These are phyloP conservation scores for Drosophila tanythrix DNA, from an alignment of 2,888 invertebrate species.

Conservation along the genomic window DNA sequence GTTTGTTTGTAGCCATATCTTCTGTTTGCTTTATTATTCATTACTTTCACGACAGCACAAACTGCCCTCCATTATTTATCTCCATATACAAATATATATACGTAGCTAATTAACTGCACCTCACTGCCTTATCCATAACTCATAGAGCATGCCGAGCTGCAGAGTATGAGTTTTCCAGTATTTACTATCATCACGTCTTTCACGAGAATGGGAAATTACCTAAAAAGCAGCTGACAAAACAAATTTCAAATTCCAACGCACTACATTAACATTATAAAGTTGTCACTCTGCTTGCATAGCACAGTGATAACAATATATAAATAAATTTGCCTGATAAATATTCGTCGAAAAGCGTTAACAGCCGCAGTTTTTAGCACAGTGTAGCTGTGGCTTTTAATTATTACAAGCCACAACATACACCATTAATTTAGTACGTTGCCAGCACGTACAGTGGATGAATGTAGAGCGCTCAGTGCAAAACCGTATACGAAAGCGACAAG, in stretches of 20 bases:
- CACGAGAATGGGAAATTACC: not conserved
- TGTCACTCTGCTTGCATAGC: slow-evolving; percentile 4
- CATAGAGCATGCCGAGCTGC: not conserved
- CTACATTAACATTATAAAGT: slow-evolving; percentile 9
- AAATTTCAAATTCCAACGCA: slow-evolving; percentile 1
- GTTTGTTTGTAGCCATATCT: not conserved
- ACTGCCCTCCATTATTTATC: not conserved
- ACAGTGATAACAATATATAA: not conserved
- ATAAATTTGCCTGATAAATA: not conserved
- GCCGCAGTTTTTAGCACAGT: not conserved
- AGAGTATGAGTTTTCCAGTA: not conserved
- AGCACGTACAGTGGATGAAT: slow-evolving; percentile 38
- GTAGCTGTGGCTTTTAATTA: not conserved
- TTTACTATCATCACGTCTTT: slow-evolving; percentile 26
- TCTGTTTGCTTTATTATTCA: not conserved
- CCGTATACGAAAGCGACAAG: not conserved
- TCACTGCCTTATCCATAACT: not conserved
- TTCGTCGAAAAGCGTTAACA: not conserved
- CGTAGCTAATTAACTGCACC: not conserved
- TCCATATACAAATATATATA: not conserved
- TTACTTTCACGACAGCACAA: not conserved
- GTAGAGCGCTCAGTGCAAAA: slow-evolving; percentile 41
- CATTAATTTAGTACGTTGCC: slow-evolving; percentile 41
- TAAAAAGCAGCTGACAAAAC: slow-evolving; percentile 45
- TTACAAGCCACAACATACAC: slow-evolving; percentile 10